Conservation (phyloP, 2,888 invertebrate genomes). For the Ophion costatus region DNA sequence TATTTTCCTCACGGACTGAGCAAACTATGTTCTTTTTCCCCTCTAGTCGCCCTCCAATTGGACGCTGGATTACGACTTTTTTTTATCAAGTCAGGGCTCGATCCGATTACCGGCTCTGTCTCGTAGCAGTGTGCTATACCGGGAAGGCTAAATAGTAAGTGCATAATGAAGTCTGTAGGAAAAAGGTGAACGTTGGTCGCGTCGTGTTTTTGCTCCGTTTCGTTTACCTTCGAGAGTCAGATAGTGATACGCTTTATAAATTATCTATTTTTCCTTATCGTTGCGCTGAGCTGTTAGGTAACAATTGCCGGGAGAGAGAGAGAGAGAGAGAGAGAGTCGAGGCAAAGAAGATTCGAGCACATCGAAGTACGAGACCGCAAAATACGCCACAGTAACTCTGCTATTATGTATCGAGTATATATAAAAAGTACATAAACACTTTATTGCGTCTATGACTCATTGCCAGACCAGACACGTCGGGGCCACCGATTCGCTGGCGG, state of each 20-base stretch:
- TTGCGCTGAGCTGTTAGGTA: conserved; percentile 11
- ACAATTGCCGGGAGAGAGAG: background rate
- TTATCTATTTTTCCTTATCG: conserved; percentile 28
- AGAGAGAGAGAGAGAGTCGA: background rate
- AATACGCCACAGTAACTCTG: background rate
- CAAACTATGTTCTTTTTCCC: background rate
- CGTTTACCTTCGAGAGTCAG: background rate
- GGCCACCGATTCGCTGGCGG: conserved; percentile 52
- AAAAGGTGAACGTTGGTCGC: background rate
- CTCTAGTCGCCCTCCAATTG: background rate
- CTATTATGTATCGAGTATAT: conserved; percentile 6
- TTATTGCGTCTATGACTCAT: conserved; percentile 33
- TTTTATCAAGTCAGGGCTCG: background rate
- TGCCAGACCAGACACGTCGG: conserved; percentile 40
- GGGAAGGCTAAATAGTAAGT: background rate
- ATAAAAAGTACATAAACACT: background rate
- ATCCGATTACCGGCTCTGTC: background rate
- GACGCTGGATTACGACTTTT: conserved; percentile 10
- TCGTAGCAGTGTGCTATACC: background rate
- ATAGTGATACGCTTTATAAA: background rate
- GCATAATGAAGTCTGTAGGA: background rate
- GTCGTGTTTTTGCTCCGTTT: background rate
- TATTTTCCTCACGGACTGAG: background rate
- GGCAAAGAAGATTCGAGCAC: background rate
- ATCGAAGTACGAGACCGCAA: conserved; percentile 10